Evolutionary conservation across 2,888 invertebrate genomes (phyloP).

Genomic region (Zhengitettix transpicula): DNA sequence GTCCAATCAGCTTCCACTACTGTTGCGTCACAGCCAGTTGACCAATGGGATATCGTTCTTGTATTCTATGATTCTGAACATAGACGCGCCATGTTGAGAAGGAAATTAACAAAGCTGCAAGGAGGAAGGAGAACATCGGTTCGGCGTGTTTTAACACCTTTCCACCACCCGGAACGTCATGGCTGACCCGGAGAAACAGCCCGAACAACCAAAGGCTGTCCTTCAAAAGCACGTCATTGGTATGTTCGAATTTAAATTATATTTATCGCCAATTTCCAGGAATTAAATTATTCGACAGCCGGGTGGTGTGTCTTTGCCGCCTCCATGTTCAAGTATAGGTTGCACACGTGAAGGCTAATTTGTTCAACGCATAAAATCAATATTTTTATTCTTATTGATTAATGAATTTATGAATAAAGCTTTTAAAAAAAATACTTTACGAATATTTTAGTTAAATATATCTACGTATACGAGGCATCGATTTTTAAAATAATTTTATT

Average conservation of each 20-base stretch:
- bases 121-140: constrained; percentile 33
- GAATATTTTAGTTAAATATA: no score
- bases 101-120: constrained; percentile 32
- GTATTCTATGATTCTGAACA: neutral
- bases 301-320: neutral
- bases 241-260: constrained; percentile 28
- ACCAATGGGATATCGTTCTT: neutral
- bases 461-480: no score
- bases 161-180: constrained; percentile 56
- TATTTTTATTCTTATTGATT: no score
- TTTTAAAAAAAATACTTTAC: no score
- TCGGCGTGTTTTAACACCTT: constrained; percentile 29
- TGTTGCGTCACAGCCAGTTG: neutral
- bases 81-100: constrained; percentile 26
- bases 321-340: neutral
- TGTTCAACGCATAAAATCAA: no score
- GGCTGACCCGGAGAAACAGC: constrained; percentile 89
- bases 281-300: no score
- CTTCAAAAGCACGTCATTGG: constrained; percentile 81
- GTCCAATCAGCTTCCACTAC: neutral
- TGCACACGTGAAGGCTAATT: no score
- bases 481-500: no score
- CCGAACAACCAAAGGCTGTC: constrained; percentile 51
- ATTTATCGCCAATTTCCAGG: no score
- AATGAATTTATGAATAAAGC: no score